These are phyloP conservation scores for Dynastes tityus DNA, from an alignment of 2,888 invertebrate genomes.

Conservation along the genomic window DNA sequence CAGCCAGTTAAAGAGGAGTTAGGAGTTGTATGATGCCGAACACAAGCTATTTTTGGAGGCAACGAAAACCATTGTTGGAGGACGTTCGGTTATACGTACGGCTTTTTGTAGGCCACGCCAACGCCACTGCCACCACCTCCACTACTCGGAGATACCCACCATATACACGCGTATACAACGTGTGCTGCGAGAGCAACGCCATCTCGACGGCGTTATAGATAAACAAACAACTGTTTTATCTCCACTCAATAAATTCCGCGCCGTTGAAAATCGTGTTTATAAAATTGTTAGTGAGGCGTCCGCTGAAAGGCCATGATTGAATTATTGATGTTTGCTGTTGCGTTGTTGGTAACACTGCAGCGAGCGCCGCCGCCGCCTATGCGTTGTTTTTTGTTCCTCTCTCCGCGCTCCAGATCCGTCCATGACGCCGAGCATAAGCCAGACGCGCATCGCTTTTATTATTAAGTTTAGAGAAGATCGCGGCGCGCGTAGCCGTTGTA, in stretches of 20 bases:
- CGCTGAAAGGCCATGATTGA: constrained; percentile 46
- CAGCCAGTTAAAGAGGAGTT: constrained; percentile 11
- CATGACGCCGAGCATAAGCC: neutral
- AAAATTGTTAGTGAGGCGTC: constrained; percentile 47
- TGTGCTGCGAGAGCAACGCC: constrained; percentile 12
- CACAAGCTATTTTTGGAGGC: neutral
- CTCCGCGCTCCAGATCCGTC: neutral
- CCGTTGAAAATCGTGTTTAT: constrained; percentile 47
- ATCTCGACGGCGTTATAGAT: constrained; percentile 41
- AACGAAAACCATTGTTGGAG: constrained; percentile 12
- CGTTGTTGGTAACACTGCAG: constrained; percentile 25
- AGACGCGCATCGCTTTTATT: constrained; percentile 17
- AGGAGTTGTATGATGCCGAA: neutral
- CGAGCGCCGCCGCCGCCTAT: neutral
- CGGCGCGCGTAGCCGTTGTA: constrained; percentile 15
- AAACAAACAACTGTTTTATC: constrained; percentile 47
- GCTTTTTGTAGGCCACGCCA: constrained; percentile 39
- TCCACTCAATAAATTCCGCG: constrained; percentile 44
- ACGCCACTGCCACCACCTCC: constrained; percentile 28
- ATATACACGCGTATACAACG: constrained; percentile 1
- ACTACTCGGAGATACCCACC: neutral
- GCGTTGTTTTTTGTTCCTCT: neutral
- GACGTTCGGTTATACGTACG: neutral
- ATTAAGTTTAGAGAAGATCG: neutral
- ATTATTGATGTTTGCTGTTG: constrained; percentile 39